A percentile compares a stretch with the other conserved stretches of the same genome.
These are phyloP conservation scores for Sisyra nigra DNA, from an alignment of 2,888 invertebrate species.

Conservation along the genomic window DNA sequence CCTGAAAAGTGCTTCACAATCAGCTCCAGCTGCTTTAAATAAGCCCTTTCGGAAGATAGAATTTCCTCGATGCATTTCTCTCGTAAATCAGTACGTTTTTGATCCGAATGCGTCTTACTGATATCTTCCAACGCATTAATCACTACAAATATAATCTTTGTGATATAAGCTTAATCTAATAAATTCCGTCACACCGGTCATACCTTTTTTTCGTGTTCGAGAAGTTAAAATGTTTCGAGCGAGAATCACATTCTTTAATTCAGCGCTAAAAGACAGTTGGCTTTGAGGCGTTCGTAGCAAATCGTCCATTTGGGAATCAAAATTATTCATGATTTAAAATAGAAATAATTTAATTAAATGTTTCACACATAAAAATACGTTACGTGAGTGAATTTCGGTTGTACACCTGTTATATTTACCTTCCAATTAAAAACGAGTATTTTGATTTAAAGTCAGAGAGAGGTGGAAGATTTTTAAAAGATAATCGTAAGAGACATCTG, in stretches of 20 bases:
- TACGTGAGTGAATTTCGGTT: neutral
- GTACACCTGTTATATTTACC: neutral
- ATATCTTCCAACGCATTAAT: conserved; percentile 37
- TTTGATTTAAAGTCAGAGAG: no score
- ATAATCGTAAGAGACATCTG: no score
- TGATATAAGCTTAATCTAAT: neutral
- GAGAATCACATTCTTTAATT: conserved; percentile 40
- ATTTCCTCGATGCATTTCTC: conserved; percentile 50
- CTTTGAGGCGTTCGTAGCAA: conserved; percentile 35
- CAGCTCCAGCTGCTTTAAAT: conserved; percentile 46
- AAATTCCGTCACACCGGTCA: neutral
- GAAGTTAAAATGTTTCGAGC: conserved; percentile 44
- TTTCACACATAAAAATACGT: conserved; percentile 9
- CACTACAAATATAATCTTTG: conserved; percentile 23
- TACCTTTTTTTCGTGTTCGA: conserved; percentile 40
- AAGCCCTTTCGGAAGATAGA: conserved; percentile 49
- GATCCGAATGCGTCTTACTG: conserved; percentile 19
- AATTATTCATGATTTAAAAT: conserved; percentile 14
- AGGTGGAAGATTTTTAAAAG: no score
- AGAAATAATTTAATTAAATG: no score
- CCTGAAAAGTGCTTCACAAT: conserved; percentile 46
- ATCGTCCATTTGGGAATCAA: conserved; percentile 11
- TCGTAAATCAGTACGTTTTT: conserved; percentile 22
- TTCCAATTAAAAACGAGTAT: neutral
- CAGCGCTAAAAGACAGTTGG: conserved; percentile 34